Percentiles rank a stretch among this genome's conserved stretches.
These are phyloP conservation scores for Petrocephalus sullivani DNA, from an alignment of 2,797 vertebrate species.

Conservation along the genomic window DNA sequence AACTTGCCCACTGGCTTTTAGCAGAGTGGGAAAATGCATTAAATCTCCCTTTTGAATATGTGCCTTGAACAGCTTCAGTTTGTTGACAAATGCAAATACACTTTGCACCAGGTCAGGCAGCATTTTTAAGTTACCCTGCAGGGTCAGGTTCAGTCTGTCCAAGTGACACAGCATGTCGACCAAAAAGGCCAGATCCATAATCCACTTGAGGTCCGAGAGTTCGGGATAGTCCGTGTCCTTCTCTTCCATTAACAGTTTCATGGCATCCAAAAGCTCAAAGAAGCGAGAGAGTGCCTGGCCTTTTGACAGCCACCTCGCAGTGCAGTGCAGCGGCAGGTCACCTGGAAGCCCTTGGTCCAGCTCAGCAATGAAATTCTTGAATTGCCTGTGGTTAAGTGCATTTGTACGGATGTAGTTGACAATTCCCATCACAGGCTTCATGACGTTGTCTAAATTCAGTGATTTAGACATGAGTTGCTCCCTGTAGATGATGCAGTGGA, in stretches of 20 bases:
- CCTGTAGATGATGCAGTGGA: slow-evolving; percentile 31
- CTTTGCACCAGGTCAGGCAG: slow-evolving; percentile 31
- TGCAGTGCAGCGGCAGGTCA: slow-evolving; percentile 1
- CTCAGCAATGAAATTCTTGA: slow-evolving; percentile 23
- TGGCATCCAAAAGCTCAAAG: slow-evolving; percentile 30
- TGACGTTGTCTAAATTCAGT: slow-evolving; percentile 23
- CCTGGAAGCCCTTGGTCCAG: slow-evolving; percentile 22
- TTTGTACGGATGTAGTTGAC: slow-evolving; percentile 19
- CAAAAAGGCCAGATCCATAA: slow-evolving; percentile 35
- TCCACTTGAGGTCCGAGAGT: slow-evolving; percentile 36
- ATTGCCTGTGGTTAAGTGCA: slow-evolving; percentile 28
- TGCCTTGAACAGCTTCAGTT: slow-evolving; percentile 37
- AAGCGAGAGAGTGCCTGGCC: no score
- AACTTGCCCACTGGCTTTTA: slow-evolving; percentile 28
- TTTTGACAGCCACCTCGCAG: not conserved
- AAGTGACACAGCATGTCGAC: slow-evolving; percentile 31
- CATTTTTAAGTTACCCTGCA: slow-evolving; percentile 33
- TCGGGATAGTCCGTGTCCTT: slow-evolving; percentile 38
- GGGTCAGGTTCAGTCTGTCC: slow-evolving; percentile 31
- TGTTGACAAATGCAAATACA: slow-evolving; percentile 34
- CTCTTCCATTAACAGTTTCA: slow-evolving; percentile 38
- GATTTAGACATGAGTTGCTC: slow-evolving; percentile 29
- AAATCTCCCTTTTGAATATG: slow-evolving; percentile 38
- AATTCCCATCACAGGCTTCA: slow-evolving; percentile 30
- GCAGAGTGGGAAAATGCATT: slow-evolving; percentile 35